Evolutionary conservation across 2,113 vertebrate genomes (phyloP).

Genomic region (Nyctereutes procyonoides): DNA sequence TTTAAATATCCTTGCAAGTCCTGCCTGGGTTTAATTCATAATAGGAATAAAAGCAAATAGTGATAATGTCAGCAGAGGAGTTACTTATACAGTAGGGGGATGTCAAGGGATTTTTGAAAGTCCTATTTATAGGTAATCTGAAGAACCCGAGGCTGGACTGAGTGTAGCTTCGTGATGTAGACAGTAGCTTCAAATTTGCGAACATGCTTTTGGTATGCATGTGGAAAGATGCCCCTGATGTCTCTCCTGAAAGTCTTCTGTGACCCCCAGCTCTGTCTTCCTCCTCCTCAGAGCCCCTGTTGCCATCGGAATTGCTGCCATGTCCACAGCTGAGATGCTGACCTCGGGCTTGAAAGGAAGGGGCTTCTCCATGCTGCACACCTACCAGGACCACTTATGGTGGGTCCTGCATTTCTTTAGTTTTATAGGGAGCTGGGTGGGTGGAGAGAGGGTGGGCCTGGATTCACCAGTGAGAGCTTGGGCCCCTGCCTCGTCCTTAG

Average conservation of each 20-base stretch:
- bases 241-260: neutral
- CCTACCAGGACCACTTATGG: slow-evolving; percentile 96
- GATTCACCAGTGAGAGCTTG: neutral
- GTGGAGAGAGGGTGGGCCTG: neutral
- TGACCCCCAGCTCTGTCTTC: slow-evolving; percentile 32
- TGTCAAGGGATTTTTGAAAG: slow-evolving; percentile 10
- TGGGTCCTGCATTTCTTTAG: slow-evolving; percentile 80
- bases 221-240: neutral
- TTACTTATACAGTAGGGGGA: neutral
- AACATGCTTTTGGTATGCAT: neutral
- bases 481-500: neutral
- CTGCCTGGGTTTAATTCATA: neutral
- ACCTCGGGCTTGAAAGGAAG: slow-evolving; percentile 94
- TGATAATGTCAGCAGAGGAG: neutral
- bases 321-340: slow-evolving; percentile 93
- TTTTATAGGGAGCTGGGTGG: rapidly evolving
- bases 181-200: neutral
- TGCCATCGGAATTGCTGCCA: slow-evolving; percentile 92
- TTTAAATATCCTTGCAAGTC: neutral
- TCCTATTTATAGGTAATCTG: neutral
- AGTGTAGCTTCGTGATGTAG: neutral
- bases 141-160: neutral
- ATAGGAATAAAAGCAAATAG: neutral
- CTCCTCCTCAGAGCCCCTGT: slow-evolving; percentile 91
- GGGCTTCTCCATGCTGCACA: slow-evolving; percentile 94